Evolutionary conservation across 2,888 invertebrate genomes (phyloP).

Genomic region (Rhagium mordax): DNA sequence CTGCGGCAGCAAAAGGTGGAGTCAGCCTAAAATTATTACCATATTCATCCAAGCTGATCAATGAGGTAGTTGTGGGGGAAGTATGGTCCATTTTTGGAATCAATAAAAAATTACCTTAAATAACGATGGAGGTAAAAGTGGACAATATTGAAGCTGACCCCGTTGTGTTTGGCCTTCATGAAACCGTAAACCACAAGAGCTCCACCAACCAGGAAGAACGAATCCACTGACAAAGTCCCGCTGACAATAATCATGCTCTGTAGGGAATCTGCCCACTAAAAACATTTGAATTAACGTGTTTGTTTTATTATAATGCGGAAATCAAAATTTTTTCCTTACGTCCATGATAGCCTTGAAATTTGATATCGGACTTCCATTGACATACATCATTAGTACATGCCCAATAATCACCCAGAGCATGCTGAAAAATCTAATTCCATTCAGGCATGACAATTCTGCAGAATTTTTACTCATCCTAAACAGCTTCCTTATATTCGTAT

Average conservation of each 20-base stretch:
- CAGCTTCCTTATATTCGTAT: constrained; percentile 49
- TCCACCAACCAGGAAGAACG: constrained; percentile 51
- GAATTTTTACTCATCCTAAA: constrained; percentile 42
- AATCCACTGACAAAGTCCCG: constrained; percentile 48
- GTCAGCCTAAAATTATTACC: constrained; percentile 69
- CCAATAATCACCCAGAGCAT: constrained; percentile 70
- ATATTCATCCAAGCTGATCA: too few relatives aligned
- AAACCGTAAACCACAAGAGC: constrained; percentile 49
- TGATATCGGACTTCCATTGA: constrained; percentile 14
- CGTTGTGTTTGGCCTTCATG: constrained; percentile 44
- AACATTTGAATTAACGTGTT: too few relatives aligned
- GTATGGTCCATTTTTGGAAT: too few relatives aligned
- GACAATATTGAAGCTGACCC: constrained; percentile 45
- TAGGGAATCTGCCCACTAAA: constrained; percentile 41
- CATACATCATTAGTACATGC: constrained; percentile 57
- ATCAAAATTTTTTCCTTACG: too few relatives aligned
- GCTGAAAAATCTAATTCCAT: constrained; percentile 50
- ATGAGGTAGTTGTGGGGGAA: too few relatives aligned
- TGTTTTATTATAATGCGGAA: too few relatives aligned
- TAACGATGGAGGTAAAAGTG: constrained; percentile 35
- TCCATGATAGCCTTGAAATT: constrained; percentile 37
- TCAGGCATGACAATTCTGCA: constrained; percentile 45
- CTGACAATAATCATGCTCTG: constrained; percentile 26
- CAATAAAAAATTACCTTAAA: constrained; percentile 45
- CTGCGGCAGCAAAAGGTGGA: constrained; percentile 70